Base-by-base conservation (phyloP, 2,113 vertebrate species). In the Urocitellus parryii region DNA sequence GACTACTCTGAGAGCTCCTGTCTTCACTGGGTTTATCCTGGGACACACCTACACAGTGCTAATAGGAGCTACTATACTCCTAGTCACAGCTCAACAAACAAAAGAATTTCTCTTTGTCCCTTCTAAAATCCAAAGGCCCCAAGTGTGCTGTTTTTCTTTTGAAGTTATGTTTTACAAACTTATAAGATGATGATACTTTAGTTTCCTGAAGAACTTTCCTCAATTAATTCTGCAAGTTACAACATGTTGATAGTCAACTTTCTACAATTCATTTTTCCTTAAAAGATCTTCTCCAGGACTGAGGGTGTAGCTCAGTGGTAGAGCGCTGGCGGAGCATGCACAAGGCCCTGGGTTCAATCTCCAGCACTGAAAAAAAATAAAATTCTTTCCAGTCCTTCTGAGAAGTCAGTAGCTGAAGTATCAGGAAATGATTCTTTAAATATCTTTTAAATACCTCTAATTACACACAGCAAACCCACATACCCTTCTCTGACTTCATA, bases 371-470 rank as follows among this genome's bases (percentile, higher is more conserved):
- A 63, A 63, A 63, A 25, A 63, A 63, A 63, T 63, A 63, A 63
- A 63, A 32, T 88, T 85, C 48, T 92, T 92, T 94, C 61, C 68
- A 70, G 32, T 56, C 16, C 86, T 72, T 45, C 8, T 61, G 51
- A 87, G 91, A 67, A 94, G 83, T 86, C 45, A 95, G 86, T 73
- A 58, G 85, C 87, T 90, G 12, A 93, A 95, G 63, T 63, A 58
- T 65, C 80, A 90, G 93, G n/a, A 56, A 63, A 0, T 34, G 78
- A 95, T 56, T 88, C 90, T 92, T 98, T 45, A 93, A 96, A 83
- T 92, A 61, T 3, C 9, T 51, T 85, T 37, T 29, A 90, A 92
- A 58, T 88, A 70, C 51, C 29, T 11, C 0, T 73, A 88, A 96
- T 88, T 42, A 37, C 24, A 56, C 12, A 20, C 7, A 74, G 10